These are phyloP conservation scores for Acronicta aceris DNA, from an alignment of 2,888 invertebrate genomes.

Conservation along the genomic window DNA sequence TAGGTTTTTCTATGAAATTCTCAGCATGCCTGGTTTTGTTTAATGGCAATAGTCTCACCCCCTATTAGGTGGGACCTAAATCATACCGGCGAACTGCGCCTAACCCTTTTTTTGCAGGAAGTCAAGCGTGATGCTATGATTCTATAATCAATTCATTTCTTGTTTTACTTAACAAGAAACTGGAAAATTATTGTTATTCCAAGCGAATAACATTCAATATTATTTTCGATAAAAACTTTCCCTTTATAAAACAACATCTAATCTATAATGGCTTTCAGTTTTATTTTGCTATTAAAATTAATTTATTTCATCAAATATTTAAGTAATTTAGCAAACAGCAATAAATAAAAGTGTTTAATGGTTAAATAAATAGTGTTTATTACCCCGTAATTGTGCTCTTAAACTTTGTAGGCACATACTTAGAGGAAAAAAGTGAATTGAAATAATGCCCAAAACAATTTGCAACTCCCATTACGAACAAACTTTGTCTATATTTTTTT, in stretches of 20 bases:
- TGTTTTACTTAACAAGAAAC: too few relatives aligned
- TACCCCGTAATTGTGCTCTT: constrained; percentile 56
- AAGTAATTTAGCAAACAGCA: constrained; percentile 10
- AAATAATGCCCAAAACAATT: constrained; percentile 74
- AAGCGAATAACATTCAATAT: neutral
- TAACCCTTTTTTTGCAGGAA: too few relatives aligned
- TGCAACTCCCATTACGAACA: constrained; percentile 73
- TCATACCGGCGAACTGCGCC: too few relatives aligned
- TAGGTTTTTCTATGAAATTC: too few relatives aligned
- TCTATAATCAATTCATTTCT: too few relatives aligned
- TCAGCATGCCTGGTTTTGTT: too few relatives aligned
- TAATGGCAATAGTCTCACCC: too few relatives aligned
- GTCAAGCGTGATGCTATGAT: too few relatives aligned
- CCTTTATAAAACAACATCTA: neutral
- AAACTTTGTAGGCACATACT: constrained; percentile 48
- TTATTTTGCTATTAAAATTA: constrained; percentile 3
- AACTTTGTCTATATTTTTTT: constrained; percentile 78
- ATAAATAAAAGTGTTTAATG: constrained; percentile 21
- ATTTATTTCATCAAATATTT: constrained; percentile 6
- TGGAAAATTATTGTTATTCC: neutral
- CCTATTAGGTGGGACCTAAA: too few relatives aligned
- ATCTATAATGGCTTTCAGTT: neutral
- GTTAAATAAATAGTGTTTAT: constrained; percentile 22
- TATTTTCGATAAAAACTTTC: neutral
- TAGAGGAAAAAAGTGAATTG: constrained; percentile 62